Evolutionary conservation across 1,140 invertebrate species (phyloP).

Genomic region (Conus ventricosus): DNA sequence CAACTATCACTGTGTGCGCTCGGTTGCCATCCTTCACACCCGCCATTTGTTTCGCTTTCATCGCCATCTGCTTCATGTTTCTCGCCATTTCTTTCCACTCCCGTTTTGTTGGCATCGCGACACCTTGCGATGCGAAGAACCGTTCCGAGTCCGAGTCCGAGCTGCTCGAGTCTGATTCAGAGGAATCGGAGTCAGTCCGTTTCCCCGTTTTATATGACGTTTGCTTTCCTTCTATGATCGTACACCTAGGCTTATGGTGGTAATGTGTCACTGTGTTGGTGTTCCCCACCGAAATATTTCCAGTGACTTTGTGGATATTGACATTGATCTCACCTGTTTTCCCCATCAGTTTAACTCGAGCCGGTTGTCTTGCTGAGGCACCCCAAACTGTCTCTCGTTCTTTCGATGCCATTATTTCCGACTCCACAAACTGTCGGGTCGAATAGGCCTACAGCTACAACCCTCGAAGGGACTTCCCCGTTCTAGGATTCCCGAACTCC

Average conservation of each 20-base stretch:
- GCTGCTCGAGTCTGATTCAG: not conserved
- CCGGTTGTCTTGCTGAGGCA: not conserved
- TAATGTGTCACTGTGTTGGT: constrained; percentile 7
- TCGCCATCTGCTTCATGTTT: not conserved
- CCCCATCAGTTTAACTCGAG: not conserved
- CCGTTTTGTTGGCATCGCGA: not conserved
- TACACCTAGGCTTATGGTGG: not conserved
- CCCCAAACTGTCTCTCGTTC: not conserved
- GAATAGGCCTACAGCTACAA: no score
- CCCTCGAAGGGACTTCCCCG: no score
- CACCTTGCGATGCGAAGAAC: not conserved
- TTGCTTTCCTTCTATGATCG: not conserved
- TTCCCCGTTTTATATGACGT: not conserved
- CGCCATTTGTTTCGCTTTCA: not conserved
- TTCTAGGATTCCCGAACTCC: no score
- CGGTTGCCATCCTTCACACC: not conserved
- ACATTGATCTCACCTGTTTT: not conserved
- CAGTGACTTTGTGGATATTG: constrained; percentile 11
- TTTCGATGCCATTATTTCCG: not conserved
- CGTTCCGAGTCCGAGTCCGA: not conserved
- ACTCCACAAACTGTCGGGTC: no score
- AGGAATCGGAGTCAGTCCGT: not conserved
- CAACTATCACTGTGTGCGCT: not conserved
- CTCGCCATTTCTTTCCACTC: not conserved
- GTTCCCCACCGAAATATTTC: not conserved